Percentiles rank a stretch among this genome's conserved stretches.
phyloP scores from a whole-genome alignment of 1,140 invertebrate genomes.

The Chironomus striatipennis region DNA sequence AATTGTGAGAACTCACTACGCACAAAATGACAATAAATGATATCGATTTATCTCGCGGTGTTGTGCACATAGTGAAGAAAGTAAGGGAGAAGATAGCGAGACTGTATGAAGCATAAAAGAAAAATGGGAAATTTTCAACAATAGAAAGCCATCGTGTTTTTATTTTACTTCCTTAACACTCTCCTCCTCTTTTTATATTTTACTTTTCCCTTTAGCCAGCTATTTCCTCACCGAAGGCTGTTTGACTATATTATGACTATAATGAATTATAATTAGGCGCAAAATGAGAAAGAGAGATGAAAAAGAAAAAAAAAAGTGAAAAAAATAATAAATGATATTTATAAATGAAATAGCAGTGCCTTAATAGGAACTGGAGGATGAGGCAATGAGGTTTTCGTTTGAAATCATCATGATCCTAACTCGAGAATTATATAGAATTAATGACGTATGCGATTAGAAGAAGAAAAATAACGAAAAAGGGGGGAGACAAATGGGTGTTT shows the following conservation, averaged over 20 bases:
- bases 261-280: conserved; percentile 22
- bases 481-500: not conserved
- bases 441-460: no score
- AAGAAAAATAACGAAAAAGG: not conserved
- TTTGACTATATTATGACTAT: conserved; percentile 20
- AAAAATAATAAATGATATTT: conserved; percentile 23
- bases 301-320: not conserved
- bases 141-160: not conserved
- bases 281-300: not conserved
- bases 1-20: not conserved
- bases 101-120: not conserved
- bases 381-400: no score
- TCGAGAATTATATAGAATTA: no score
- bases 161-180: not conserved
- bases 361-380: not conserved
- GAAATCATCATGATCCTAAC: no score
- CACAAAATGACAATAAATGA: conserved; percentile 21
- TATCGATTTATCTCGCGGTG: conserved; percentile 20
- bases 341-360: not conserved
- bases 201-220: not conserved
- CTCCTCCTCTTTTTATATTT: not conserved
- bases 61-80: not conserved
- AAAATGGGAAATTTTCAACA: no score
- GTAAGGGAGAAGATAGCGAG: not conserved
- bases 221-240: not conserved